A percentile compares a stretch with the other conserved stretches of the same genome.
phyloP scores from a whole-genome alignment of 2,797 vertebrate species.

The Gadopsis marmoratus region DNA sequence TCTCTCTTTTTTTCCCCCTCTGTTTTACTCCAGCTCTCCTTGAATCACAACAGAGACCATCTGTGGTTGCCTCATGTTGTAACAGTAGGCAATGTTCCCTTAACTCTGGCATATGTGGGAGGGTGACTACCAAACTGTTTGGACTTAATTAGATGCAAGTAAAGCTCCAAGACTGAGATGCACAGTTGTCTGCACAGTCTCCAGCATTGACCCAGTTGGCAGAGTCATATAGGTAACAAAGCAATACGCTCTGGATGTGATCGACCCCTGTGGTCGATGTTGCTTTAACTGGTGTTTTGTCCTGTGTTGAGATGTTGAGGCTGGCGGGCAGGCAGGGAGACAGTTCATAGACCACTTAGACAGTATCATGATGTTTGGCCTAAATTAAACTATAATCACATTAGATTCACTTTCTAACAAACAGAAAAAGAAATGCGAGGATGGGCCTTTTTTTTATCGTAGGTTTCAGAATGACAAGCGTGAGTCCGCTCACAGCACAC shows the following conservation, averaged over 20 bases:
- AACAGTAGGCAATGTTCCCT: conserved; percentile 19
- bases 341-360: conserved; percentile 28
- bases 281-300: conserved; percentile 60
- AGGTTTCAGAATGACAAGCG: background rate
- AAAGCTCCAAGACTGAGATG: conserved; percentile 39
- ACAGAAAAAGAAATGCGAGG: conserved; percentile 14
- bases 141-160: conserved; percentile 54
- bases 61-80: conserved; percentile 24
- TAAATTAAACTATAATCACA: conserved; percentile 28
- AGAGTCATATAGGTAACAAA: conserved; percentile 61
- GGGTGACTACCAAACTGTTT: conserved; percentile 43
- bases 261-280: conserved; percentile 31
- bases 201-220: conserved; percentile 55
- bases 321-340: conserved; percentile 1
- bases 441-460: conserved; percentile 11
- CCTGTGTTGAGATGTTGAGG: conserved; percentile 34
- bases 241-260: conserved; percentile 40
- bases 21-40: conserved; percentile 18
- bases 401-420: conserved; percentile 5
- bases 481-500: background rate
- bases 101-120: conserved; percentile 35
- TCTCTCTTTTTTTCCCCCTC: background rate
- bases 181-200: conserved; percentile 43
- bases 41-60: conserved; percentile 40
- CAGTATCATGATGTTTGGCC: conserved; percentile 22